Base-by-base conservation (phyloP, 2,888 invertebrate species). In the Drosophila multiciliata region DNA sequence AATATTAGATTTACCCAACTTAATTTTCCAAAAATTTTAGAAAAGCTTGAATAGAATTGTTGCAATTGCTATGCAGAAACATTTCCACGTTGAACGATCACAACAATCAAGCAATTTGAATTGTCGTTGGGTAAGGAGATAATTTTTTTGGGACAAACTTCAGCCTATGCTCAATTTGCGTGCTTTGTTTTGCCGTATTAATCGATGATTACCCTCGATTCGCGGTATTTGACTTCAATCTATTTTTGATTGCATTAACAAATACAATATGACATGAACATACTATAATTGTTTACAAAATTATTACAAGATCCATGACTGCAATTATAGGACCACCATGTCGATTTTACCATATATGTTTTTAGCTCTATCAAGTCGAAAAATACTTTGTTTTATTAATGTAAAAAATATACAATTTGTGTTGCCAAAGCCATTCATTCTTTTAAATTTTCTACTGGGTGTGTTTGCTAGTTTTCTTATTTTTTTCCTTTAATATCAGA, bases 1-100 rank as follows among this genome's bases (percentile, higher is more conserved):
- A 32, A 48, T 55, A 75, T 66, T 61, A 26, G 50, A 64, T 73
- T 73, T 63, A 20, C n/a, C 32, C 52, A 23, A 45, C 54, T 33
- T 48, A 53, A 48, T 66, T 40, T 48, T 58, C 29, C 45, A 42
- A 23, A n/a, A 20, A 26, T 36, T 36, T 36, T 20, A 48, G 48
- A 32, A 64, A 12, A 33, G 55, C 33, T 17, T 54, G 33, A 55
- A 67, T 61, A 42, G 42, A 60, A 42, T 60, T 70, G 45, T 7
- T 15, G 11, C 38, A 38, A 8, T 17, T 38, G 9, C 33, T 17
- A 38, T 8, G 17, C 17, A 17, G 3, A 38, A 17, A 3, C 17
- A 8, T 7, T 36, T 17, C 17, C 36, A 8, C 38, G 17, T 17
- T 38, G 8, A 38, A 8, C 17, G 17, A 17, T 3, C 38, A 38